Base-by-base conservation (phyloP, 2,888 invertebrate genomes). In the Nomada ruficornis region DNA sequence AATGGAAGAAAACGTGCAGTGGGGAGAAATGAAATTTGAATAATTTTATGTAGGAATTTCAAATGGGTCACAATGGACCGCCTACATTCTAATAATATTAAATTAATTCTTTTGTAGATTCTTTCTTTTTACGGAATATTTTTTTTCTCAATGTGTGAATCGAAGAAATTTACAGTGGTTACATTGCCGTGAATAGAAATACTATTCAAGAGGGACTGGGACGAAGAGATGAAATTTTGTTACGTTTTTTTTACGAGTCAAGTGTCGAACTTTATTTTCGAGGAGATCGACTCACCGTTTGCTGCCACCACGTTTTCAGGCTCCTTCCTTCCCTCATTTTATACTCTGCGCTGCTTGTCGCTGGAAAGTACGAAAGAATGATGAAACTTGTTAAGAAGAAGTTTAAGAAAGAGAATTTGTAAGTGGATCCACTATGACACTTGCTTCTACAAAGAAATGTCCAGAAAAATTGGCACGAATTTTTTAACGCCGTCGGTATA, bases 361-460 rank as follows among this genome's bases (percentile, higher is more conserved):
- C 68, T 68, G 67, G 29, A 55, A 68, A 68, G 55, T 54, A 55
- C 23, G 54, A 68, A 55, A 55, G 42, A 55, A 52, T n/a, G 52
- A 36, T 52, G 65, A 13, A 54, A n/a, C 52, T 52, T 29, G 52
- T 65, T 65, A 62, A 42, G 60, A 10, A n/a, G 4, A 36, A 62
- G n/a, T 62, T 62, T 42, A n/a, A 62, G 20, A n/a, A 42, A 42
- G 42, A 62, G n/a, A 62, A 62, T 42, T 60, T 36, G 36, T 42
- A 62, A 42, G n/a, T 62, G 59, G 18, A 29, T 36, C 29, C 23
- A 13, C 57, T 26, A 15, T 23, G 18, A 59, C 29, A 18, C 59
- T 59, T 18, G 26, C 29, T 59, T 10, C 29, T n/a, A n/a, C n/a
- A 54, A 54, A 54, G 54, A n/a, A 54, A 20, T 54, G 50, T 15